Conservation (phyloP, 2,797 vertebrate species). For the Gymnopithys bicolor region DNA sequence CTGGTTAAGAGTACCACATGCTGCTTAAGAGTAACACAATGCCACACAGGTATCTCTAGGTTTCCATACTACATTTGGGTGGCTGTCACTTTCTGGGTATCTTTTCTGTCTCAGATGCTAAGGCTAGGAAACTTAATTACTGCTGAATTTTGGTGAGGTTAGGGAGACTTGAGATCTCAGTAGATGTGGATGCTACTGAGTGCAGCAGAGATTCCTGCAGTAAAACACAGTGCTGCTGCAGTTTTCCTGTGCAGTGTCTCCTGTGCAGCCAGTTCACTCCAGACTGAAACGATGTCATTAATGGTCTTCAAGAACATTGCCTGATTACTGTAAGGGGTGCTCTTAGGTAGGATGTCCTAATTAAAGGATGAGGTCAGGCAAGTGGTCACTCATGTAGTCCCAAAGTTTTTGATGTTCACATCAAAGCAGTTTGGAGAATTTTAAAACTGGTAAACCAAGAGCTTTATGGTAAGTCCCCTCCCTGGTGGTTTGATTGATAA, state of each 20-base stretch:
- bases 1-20: background rate
- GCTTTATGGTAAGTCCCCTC: conserved; percentile 21
- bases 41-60: background rate
- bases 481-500: conserved; percentile 38
- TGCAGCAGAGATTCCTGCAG: background rate
- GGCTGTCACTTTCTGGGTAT: background rate
- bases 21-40: too few relatives aligned
- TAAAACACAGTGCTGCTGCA: accelerated
- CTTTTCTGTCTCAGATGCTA: background rate
- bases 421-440: conserved; percentile 28
- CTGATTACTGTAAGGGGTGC: background rate
- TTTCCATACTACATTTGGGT: background rate
- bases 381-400: background rate
- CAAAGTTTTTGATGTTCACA: conserved; percentile 27
- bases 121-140: background rate
- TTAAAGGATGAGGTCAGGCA: background rate
- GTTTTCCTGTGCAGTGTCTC: background rate
- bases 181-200: background rate
- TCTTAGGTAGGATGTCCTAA: background rate
- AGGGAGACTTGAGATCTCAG: background rate
- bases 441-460: background rate
- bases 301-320: background rate
- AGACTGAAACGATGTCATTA: background rate
- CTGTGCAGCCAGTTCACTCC: background rate
- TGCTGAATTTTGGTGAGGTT: accelerated